Conservation (phyloP, 1,140 invertebrate species). For the Aporrectodea caliginosa region DNA sequence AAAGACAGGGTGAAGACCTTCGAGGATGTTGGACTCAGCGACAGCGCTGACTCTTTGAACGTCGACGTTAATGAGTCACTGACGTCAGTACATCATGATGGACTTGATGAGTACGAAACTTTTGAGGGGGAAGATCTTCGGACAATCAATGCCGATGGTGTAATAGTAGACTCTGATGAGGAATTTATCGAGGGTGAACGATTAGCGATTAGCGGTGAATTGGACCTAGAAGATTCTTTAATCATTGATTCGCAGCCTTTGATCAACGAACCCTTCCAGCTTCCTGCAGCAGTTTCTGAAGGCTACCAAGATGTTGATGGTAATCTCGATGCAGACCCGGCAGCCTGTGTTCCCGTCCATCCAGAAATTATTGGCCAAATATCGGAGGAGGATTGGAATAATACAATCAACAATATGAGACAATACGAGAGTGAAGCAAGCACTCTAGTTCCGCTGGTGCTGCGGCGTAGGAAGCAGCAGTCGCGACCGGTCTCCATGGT, state of each 20-base stretch:
- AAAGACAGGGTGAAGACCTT: neutral
- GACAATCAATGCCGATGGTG: neutral
- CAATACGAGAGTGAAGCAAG: neutral
- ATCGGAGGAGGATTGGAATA: neutral
- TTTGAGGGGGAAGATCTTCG: slow-evolving; percentile 19
- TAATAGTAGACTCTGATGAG: neutral
- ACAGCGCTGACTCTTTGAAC: neutral
- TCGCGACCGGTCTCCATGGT: neutral
- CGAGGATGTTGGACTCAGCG: neutral
- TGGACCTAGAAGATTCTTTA: neutral
- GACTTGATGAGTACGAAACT: slow-evolving; percentile 10
- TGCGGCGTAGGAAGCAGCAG: neutral
- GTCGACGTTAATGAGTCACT: no score
- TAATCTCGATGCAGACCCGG: neutral
- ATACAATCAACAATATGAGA: neutral
- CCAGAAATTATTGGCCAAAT: neutral
- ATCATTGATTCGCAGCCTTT: neutral
- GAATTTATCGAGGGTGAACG: neutral
- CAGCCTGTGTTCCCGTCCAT: neutral
- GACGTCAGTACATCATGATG: neutral
- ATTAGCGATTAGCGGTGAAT: neutral
- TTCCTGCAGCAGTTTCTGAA: neutral
- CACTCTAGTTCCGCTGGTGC: neutral
- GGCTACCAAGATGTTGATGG: no score
- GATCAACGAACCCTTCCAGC: no score